Evolutionary conservation across 2,888 invertebrate species (phyloP).

Genomic region (Opisthograptis luteolata): DNA sequence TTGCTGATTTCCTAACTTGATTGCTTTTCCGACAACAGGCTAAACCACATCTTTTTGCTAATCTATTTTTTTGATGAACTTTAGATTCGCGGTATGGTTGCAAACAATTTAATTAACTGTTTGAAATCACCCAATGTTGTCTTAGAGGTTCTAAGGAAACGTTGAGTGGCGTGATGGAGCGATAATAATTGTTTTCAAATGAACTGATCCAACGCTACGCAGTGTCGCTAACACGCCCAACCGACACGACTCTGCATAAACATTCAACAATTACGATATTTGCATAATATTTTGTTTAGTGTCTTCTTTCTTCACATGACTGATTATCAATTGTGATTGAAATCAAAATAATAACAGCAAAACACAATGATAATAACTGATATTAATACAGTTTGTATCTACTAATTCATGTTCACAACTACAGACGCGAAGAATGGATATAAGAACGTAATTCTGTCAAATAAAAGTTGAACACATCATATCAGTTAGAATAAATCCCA

Average conservation of each 20-base stretch:
- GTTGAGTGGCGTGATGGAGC: slow-evolving; percentile 47
- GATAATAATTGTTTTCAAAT: slow-evolving; percentile 62
- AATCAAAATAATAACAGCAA: background rate
- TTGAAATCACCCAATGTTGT: slow-evolving; percentile 16
- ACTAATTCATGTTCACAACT: too few relatives aligned
- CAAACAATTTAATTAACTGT: slow-evolving; percentile 6
- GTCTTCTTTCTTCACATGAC: slow-evolving; percentile 15
- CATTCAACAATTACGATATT: slow-evolving; percentile 42
- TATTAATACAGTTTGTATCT: too few relatives aligned
- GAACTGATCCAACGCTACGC: slow-evolving; percentile 41
- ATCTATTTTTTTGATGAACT: too few relatives aligned
- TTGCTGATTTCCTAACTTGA: slow-evolving; percentile 6
- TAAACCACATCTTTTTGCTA: background rate
- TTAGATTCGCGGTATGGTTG: slow-evolving; percentile 3
- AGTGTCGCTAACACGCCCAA: slow-evolving; percentile 48
- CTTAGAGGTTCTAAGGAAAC: slow-evolving; percentile 27
- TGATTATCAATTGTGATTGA: background rate
- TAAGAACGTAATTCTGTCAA: background rate
- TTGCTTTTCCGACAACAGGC: slow-evolving; percentile 7
- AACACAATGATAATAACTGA: background rate
- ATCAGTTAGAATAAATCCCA: background rate
- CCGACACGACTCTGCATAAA: slow-evolving; percentile 47
- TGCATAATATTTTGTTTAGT: slow-evolving; percentile 26
- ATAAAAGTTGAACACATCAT: background rate
- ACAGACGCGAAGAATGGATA: background rate